Percentiles rank a stretch among this genome's conserved stretches.
Evolutionary conservation across 2,888 invertebrate genomes (phyloP).

Genomic region (Pristionchus exspectatus): DNA sequence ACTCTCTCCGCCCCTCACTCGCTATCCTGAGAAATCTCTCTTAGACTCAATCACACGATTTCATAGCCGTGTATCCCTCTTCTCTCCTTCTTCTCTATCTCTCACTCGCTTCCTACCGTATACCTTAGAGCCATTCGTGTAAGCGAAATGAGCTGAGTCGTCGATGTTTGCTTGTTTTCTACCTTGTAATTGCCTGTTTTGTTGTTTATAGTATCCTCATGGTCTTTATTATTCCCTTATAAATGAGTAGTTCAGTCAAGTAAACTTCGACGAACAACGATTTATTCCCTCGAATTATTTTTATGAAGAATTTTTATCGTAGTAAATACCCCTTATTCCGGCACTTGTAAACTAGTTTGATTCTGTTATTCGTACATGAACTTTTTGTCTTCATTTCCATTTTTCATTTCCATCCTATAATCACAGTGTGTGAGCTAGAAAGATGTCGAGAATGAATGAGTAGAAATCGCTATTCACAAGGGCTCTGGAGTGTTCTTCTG

Average conservation of each 20-base stretch:
- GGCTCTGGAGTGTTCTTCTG: no score
- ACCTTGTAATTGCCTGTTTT: not conserved
- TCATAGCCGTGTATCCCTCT: not conserved
- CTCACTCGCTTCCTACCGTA: not conserved
- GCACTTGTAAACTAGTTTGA: not conserved
- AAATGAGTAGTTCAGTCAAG: not conserved
- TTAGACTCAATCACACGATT: slow-evolving; percentile 25
- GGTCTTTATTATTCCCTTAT: not conserved
- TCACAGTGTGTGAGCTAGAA: not conserved
- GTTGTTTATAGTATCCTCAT: not conserved
- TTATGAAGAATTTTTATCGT: not conserved
- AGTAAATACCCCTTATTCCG: not conserved
- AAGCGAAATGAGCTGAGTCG: not conserved
- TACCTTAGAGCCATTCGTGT: not conserved
- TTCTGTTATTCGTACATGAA: not conserved
- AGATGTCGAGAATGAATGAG: not conserved
- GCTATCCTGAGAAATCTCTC: slow-evolving; percentile 28
- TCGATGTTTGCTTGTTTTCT: not conserved
- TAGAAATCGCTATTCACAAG: no score
- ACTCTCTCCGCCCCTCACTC: not conserved
- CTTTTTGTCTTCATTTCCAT: not conserved
- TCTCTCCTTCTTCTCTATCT: slow-evolving; percentile 13
- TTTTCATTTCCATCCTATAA: not conserved
- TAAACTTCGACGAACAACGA: no score
- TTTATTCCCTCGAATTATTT: no score